Evolutionary conservation across 2,113 vertebrate genomes (phyloP), one percentile per base, ranked within the genome.

Genomic region (Hydropotes inermis): DNA sequence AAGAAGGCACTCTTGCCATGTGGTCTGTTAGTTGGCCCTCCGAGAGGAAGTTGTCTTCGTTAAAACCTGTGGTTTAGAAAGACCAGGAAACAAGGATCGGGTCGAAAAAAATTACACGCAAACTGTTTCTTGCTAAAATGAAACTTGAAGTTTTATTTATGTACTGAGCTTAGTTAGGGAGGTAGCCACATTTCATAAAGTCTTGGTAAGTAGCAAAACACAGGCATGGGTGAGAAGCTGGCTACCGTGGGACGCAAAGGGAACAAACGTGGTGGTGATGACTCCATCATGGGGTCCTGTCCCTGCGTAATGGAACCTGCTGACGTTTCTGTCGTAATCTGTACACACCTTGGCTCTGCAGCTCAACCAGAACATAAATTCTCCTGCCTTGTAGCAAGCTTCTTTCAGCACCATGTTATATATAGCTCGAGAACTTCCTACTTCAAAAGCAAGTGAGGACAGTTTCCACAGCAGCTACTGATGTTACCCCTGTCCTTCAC

Each of bases 111-210:
- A n/a, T 67, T 97, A 70, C 25, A 12, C 83, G 28, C 11, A 89
- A 85, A 60, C 86, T 81, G 36, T 95, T 25, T 61, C 76, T 89
- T 96, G 83, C 45, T 95, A 81, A 98, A 90, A 12, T 96, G 57
- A 47, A 96, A 6, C 7, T 9, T 88, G 5, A 88, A 87, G 39
- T 86, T 95, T 79, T 96, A 76, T 91, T 57, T 57, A 47, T 76
- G 14, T 36, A 33, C 27, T 93, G 64, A 96, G 91, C 74, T 64
- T 83, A 93, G 30, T 82, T 97, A 79, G 61, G 79, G 28, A 78
- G 88, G n/a, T 87, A 93, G 47, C 86, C 45, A 2, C 58, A 89
- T 50, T 78, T 57, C 2, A 1, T 89, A 84, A 94, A 89, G 27
- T 84, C 86, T 8, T 2, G 81, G 5, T 54, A 93, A 58, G 61